Evolutionary conservation across 2,113 vertebrate genomes (phyloP).

Genomic region (Serinus canaria): DNA sequence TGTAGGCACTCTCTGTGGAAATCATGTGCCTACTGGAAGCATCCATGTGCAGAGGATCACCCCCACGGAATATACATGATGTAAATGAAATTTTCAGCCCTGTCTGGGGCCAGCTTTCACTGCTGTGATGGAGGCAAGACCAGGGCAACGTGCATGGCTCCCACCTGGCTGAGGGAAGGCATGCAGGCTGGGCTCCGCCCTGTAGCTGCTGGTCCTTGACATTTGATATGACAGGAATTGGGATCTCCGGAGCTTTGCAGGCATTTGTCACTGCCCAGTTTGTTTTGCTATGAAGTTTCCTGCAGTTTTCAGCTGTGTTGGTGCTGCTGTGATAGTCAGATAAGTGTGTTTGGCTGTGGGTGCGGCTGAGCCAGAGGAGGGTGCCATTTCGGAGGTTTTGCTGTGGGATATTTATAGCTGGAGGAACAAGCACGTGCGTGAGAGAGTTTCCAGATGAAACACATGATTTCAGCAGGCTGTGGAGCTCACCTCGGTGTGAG

Average conservation of each 20-base stretch:
- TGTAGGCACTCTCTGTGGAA: background rate
- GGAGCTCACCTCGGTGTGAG: background rate
- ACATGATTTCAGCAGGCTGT: background rate
- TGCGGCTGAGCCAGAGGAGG: conserved; percentile 15
- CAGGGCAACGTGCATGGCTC: accelerated
- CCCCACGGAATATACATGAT: background rate
- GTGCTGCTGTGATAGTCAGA: conserved; percentile 13
- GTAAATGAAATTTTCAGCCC: background rate
- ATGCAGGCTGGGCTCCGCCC: background rate
- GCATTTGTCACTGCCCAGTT: background rate
- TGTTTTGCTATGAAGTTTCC: conserved; percentile 55
- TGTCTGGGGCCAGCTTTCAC: background rate
- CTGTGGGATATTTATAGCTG: conserved; percentile 58
- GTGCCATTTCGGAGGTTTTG: conserved; percentile 44
- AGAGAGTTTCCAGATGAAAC: conserved; percentile 49
- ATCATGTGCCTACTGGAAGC: background rate
- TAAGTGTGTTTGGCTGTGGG: conserved; percentile 20
- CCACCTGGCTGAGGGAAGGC: background rate
- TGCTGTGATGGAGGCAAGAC: background rate
- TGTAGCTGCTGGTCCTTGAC: background rate
- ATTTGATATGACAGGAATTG: conserved; percentile 25
- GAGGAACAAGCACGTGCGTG: conserved; percentile 1
- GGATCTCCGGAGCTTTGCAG: conserved; percentile 21
- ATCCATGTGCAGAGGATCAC: background rate
- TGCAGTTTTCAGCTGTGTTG: background rate